Percentiles rank a stretch among this genome's conserved stretches.
Conservation (phyloP, 2,797 vertebrate genomes). For the Leptoclinus maculatus region DNA sequence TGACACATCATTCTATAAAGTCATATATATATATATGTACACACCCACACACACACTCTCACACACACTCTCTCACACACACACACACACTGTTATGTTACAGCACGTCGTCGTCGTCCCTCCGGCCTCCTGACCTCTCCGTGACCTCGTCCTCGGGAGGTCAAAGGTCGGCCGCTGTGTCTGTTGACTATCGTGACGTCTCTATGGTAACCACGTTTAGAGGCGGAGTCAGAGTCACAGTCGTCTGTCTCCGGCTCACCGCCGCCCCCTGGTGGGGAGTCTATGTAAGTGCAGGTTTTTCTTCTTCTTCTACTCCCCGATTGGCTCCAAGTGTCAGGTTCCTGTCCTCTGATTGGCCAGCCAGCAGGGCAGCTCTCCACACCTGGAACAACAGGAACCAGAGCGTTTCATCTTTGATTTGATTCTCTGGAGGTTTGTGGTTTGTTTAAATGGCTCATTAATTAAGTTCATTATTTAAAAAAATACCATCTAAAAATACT, state of each 20-base stretch:
- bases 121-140: background rate
- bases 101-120: background rate
- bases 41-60: slow-evolving; percentile 8
- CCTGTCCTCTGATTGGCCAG: slow-evolving; percentile 71
- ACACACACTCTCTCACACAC: background rate
- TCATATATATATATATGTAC: too few species aligned
- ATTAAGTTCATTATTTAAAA: too few species aligned
- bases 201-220: slow-evolving; percentile 44
- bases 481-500: too few species aligned
- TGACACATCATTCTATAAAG: background rate
- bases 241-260: slow-evolving; percentile 1
- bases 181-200: slow-evolving; percentile 41
- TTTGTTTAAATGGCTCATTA: too few species aligned
- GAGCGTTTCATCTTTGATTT: too few species aligned
- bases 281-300: slow-evolving; percentile 42
- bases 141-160: slow-evolving; percentile 9
- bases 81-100: slow-evolving; percentile 10
- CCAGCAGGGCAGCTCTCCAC: slow-evolving; percentile 74
- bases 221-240: slow-evolving; percentile 20
- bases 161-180: slow-evolving; percentile 39
- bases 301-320: background rate
- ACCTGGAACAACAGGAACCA: slow-evolving; percentile 46
- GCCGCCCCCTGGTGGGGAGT: slow-evolving; percentile 30
- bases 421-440: too few species aligned
- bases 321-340: slow-evolving; percentile 52